These are phyloP conservation scores for Tubulanus polymorphus DNA, from an alignment of 2,888 invertebrate species.

Conservation along the genomic window DNA sequence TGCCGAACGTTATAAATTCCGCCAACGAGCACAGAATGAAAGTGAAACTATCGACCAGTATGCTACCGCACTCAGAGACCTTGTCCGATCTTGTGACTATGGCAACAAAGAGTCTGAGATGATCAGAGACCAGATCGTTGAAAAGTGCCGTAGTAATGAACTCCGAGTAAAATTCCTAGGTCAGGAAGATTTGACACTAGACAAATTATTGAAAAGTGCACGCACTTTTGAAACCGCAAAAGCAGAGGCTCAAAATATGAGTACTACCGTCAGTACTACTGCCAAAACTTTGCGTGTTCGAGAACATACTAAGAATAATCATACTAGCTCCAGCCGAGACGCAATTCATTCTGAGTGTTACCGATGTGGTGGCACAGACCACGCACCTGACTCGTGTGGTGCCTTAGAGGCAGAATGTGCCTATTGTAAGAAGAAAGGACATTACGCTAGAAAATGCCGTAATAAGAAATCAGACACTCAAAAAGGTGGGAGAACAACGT, in stretches of 20 bases:
- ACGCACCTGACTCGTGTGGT: not conserved
- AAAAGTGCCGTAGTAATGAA: not conserved
- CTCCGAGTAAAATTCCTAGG: not conserved
- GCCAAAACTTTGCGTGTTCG: not conserved
- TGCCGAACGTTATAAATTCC: constrained; percentile 5
- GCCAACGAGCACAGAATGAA: constrained; percentile 1
- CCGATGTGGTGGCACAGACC: not conserved
- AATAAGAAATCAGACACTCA: not conserved
- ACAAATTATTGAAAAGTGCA: not conserved
- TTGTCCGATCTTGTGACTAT: not conserved
- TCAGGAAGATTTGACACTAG: not conserved
- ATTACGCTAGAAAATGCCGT: not conserved
- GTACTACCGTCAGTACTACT: too few species aligned
- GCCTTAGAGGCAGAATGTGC: not conserved
- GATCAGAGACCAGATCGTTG: constrained; percentile 8
- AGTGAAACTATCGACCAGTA: constrained; percentile 9
- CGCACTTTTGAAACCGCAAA: not conserved
- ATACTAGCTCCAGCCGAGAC: not conserved
- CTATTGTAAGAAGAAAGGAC: not conserved
- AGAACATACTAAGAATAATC: not conserved
- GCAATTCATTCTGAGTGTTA: not conserved
- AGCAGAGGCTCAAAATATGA: not conserved
- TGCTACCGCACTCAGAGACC: constrained; percentile 2
- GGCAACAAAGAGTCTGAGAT: constrained; percentile 1
- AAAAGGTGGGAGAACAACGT: not conserved